A percentile compares a stretch with the other conserved stretches of the same genome.
Conservation (phyloP, 2,797 vertebrate species). For the Gymnopithys bicolor region DNA sequence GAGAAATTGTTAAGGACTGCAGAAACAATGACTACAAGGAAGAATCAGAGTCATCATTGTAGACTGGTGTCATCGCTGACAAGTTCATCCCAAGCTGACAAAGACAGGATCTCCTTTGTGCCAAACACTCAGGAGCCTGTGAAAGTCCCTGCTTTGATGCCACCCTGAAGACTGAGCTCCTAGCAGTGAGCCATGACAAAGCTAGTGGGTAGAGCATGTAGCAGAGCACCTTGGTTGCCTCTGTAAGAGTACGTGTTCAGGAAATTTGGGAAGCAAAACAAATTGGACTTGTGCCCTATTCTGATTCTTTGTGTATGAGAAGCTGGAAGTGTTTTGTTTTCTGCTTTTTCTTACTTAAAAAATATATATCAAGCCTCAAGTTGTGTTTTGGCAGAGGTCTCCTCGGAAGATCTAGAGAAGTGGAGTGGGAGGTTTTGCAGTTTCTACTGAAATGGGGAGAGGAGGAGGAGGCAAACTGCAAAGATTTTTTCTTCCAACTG, state of each 20-base stretch:
- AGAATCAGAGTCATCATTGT: background rate
- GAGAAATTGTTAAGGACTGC: background rate
- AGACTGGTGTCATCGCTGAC: background rate
- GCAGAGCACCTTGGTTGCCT: background rate
- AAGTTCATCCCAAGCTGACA: background rate
- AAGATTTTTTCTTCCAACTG: slow-evolving; percentile 65
- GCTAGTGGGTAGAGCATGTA: background rate
- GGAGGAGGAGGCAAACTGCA: slow-evolving; percentile 63
- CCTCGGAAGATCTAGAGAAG: slow-evolving; percentile 13
- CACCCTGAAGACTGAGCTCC: background rate
- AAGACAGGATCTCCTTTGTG: background rate
- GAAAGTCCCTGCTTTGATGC: background rate
- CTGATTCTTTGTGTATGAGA: slow-evolving; percentile 41
- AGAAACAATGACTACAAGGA: background rate
- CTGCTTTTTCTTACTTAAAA: slow-evolving; percentile 17
- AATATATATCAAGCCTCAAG: slow-evolving; percentile 5
- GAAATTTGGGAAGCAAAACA: background rate
- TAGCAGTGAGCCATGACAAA: background rate
- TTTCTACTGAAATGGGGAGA: slow-evolving; percentile 46
- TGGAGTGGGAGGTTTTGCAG: slow-evolving; percentile 63
- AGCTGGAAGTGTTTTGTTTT: slow-evolving; percentile 51
- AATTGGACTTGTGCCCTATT: slow-evolving; percentile 26
- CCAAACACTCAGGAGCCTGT: background rate
- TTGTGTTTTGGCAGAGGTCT: slow-evolving; percentile 57
- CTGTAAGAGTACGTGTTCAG: background rate